phyloP scores from a whole-genome alignment of 2,888 invertebrate species.

The Gymnoscelis rufifasciata region DNA sequence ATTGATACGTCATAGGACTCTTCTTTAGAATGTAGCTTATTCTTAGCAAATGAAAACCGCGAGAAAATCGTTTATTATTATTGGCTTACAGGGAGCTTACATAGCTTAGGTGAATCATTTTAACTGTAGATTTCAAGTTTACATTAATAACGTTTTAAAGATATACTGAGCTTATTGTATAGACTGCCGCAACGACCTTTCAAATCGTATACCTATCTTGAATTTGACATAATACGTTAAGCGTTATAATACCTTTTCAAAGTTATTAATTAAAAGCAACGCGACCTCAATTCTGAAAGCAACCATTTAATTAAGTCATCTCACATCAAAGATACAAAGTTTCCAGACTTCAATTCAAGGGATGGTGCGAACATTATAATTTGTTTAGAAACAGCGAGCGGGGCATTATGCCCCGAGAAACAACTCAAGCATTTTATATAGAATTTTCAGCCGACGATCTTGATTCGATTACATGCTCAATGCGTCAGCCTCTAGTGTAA shows the following conservation, averaged over 20 bases:
- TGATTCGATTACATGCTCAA: slow-evolving; percentile 34
- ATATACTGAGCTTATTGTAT: too few relatives aligned
- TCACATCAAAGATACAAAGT: slow-evolving; percentile 4
- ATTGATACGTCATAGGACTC: too few relatives aligned
- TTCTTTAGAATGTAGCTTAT: too few relatives aligned
- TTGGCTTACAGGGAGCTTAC: too few relatives aligned
- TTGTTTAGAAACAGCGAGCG: slow-evolving; percentile 9
- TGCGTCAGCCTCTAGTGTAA: slow-evolving; percentile 30
- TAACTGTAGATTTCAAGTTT: too few relatives aligned
- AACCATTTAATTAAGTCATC: slow-evolving; percentile 1
- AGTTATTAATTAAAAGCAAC: neutral
- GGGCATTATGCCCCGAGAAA: slow-evolving; percentile 22
- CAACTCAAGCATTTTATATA: slow-evolving; percentile 27
- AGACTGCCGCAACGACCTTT: too few relatives aligned
- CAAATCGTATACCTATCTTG: too few relatives aligned
- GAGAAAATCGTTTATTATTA: too few relatives aligned
- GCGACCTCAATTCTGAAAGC: neutral
- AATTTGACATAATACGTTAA: too few relatives aligned
- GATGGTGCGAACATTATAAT: slow-evolving; percentile 9
- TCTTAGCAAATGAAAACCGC: too few relatives aligned
- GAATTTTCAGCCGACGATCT: slow-evolving; percentile 27
- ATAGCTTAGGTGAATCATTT: too few relatives aligned
- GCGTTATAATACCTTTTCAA: neutral
- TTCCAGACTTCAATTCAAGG: neutral
- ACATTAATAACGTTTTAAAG: too few relatives aligned